Evolutionary conservation across 2,113 vertebrate genomes (phyloP), one percentile per base, ranked within the genome.

Genomic region (Elanus axillaris): DNA sequence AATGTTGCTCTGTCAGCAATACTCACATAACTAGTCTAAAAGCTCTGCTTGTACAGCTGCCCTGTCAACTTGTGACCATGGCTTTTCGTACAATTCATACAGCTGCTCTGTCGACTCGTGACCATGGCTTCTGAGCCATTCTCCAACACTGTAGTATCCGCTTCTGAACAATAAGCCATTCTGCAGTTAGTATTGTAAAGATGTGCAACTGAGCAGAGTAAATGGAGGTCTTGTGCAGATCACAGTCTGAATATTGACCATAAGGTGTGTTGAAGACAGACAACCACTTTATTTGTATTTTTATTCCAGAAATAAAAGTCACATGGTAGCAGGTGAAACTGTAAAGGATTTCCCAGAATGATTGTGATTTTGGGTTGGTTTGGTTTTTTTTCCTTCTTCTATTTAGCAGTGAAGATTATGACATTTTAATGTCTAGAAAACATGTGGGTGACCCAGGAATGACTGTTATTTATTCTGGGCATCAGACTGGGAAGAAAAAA

Each of bases 241-340:
- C 22, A 52, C 27, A 52, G 36, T n/a, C 22, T 91, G 64, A 72
- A 77, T 96, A 47, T 75, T 88, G 94, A 89, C 78, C 27, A 34
- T 22, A 36, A 73, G 11, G 5, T 47, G 64, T 66, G n/a, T 71
- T 74, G n/a, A n/a, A n/a, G n/a, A n/a, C n/a, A 89, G 73, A 56
- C 47, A 89, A 40, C 38, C 29, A 53, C 45, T 87, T 93, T 71
- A 88, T 89, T 73, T 94, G 93, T 87, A 31, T 84, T 52, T 78
- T 96, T 91, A 67, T 92, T 89, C 76, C 52, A 91, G 68, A 95
- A 94, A 90, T 85, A 96, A 66, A 94, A 94, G 29, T 90, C 67
- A 92, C 38, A 52, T 63, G 50, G 43, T 84, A 84, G 42, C 53
- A 15, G 6, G 29, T 92, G 36, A 86, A 71, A 48, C 52, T 4